Evolutionary conservation across 2,888 invertebrate genomes (phyloP), one percentile per base, ranked within the genome.

Genomic region (Eupithecia pulchellata): DNA sequence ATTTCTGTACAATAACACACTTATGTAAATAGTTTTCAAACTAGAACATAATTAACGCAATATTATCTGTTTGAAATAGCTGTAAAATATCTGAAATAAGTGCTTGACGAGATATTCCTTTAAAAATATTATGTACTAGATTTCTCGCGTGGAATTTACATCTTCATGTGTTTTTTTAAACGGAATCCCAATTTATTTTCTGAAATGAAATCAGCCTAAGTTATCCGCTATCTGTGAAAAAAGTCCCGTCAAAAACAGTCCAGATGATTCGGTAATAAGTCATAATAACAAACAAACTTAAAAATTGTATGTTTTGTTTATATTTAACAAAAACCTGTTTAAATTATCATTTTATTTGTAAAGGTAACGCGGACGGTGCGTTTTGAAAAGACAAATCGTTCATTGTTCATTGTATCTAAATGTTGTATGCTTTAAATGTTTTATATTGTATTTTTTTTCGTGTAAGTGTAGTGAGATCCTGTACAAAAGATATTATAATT

Each of bases 351-450:
- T 17, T 27, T 27, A 9, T 55, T 36, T 55, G 0, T 55, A 14
- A 4, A 14, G 11, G 13, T 39, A 27, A 42, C 9, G 11, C 27
- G 20, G 29, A 30, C 63, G 20, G 42, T 47, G 42, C 29, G 63
- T 63, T 63, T 30, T 47, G 27, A 63, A 62, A 47, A 63, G 42
- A 20, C 42, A n/a, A n/a, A 63, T 63, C 30, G 42, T 20, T 36
- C 9, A 39, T 39, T n/a, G n/a, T n/a, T n/a, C n/a, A 39, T 39
- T n/a, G 1, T 5, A 39, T n/a, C 39, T n/a, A 17, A 17, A 39
- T 39, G 17, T 39, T 39, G 39, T 39, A 39, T 17, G n/a, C n/a
- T n/a, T n/a, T n/a, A n/a, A 39, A 17, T 39, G n/a, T 42, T 42
- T n/a, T n/a, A 29, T 29, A 63, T 1, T 63, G 14, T 63, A 42